These are phyloP conservation scores for Himalopsyche kuldschensis DNA, from an alignment of 2,888 invertebrate genomes.

Conservation along the genomic window DNA sequence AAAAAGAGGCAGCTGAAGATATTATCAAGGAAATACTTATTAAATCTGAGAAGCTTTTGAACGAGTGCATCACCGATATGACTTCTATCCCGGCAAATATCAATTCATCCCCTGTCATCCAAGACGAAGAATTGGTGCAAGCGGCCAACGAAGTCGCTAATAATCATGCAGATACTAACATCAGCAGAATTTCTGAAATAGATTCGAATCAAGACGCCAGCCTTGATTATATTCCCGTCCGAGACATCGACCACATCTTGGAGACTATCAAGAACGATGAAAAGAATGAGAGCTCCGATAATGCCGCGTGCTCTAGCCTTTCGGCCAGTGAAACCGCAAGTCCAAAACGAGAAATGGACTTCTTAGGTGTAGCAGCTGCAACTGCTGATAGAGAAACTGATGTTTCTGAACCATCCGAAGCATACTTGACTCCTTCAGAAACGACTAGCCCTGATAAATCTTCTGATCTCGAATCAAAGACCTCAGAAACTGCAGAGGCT, in stretches of 20 bases:
- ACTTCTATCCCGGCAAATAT: constrained; percentile 26
- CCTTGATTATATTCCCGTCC: constrained; percentile 57
- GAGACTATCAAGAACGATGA: constrained; percentile 49
- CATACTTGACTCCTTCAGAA: constrained; percentile 70
- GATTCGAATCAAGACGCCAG: constrained; percentile 51
- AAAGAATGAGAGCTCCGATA: constrained; percentile 49
- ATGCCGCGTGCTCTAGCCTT: constrained; percentile 57
- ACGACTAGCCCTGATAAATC: constrained; percentile 57
- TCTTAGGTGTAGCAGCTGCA: constrained; percentile 47
- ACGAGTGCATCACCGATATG: constrained; percentile 48
- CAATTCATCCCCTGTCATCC: constrained; percentile 50
- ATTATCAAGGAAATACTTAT: constrained; percentile 57
- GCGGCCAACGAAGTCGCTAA: constrained; percentile 53
- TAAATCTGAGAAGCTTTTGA: constrained; percentile 56
- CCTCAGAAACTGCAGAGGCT: constrained; percentile 40
- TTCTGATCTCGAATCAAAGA: constrained; percentile 49
- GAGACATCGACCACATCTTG: constrained; percentile 50
- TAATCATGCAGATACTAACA: constrained; percentile 27
- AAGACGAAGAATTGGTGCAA: constrained; percentile 59
- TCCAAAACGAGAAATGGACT: constrained; percentile 53
- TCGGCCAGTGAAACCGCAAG: constrained; percentile 57
- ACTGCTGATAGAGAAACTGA: constrained; percentile 62
- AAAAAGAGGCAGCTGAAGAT: constrained; percentile 54
- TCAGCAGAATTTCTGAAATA: constrained; percentile 19
- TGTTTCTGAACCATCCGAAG: constrained; percentile 69